Percentiles rank a stretch among this genome's conserved stretches.
Evolutionary conservation across 2,113 vertebrate species (phyloP).

Genomic region (Cyprinodon variegatus): DNA sequence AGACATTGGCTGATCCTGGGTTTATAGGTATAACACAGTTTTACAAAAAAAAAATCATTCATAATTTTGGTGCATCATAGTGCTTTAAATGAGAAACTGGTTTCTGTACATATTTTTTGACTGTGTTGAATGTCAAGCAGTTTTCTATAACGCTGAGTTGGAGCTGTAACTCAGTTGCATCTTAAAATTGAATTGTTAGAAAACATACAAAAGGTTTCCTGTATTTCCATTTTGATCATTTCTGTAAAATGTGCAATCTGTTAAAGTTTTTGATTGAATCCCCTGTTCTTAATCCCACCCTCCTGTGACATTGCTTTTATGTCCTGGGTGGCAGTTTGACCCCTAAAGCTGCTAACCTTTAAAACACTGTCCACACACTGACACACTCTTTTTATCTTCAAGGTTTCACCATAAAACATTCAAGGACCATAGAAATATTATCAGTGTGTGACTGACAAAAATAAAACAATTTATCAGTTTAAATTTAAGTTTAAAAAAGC

Average conservation of each 20-base stretch:
- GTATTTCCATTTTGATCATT: background rate
- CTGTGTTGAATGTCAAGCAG: background rate
- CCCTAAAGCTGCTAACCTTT: background rate
- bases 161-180: too few relatives aligned
- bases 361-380: background rate
- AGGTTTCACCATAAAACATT: conserved; percentile 52
- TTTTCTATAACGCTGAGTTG: too few relatives aligned
- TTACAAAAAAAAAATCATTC: conserved; percentile 2
- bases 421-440: conserved; percentile 46
- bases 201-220: background rate
- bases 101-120: background rate
- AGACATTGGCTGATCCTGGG: background rate
- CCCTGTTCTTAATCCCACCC: background rate
- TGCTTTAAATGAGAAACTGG: background rate
- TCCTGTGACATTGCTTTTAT: background rate
- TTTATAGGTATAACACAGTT: background rate
- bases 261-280: background rate
- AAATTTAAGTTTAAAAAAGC: conserved; percentile 34
- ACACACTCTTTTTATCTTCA: conserved; percentile 31
- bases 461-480: conserved; percentile 31
- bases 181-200: too few relatives aligned
- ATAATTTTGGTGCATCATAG: background rate
- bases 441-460: conserved; percentile 39
- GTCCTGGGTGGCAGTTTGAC: background rate
- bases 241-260: background rate